A percentile compares a stretch with the other conserved stretches of the same genome.
Conservation (phyloP, 2,113 vertebrate genomes). For the Corynorhinus townsendii region DNA sequence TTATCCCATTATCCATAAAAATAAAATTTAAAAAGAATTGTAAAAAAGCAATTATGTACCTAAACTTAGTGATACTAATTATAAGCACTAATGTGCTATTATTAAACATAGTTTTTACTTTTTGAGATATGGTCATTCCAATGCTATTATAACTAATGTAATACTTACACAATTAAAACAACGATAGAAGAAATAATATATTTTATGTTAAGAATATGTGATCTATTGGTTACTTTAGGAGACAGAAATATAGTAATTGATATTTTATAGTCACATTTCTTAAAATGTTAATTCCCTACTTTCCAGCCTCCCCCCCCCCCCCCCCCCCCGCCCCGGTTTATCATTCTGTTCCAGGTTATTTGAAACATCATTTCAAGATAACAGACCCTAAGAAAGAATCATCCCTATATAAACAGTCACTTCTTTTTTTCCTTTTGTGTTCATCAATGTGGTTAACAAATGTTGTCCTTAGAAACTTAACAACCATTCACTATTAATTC, state of each 20-base stretch:
- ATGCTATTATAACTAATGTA: neutral
- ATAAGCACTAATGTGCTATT: neutral
- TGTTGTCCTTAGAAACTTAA: neutral
- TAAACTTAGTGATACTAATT: neutral
- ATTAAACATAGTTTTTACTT: neutral
- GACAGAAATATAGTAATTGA: neutral
- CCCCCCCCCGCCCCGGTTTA: neutral
- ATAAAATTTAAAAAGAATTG: neutral
- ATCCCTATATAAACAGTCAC: neutral
- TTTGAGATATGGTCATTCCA: neutral
- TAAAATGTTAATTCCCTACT: neutral
- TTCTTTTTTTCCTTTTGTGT: neutral
- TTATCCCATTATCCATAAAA: neutral
- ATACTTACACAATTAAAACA: neutral
- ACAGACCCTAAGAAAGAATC: neutral
- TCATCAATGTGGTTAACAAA: neutral
- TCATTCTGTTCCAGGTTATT: neutral
- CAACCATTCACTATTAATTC: neutral
- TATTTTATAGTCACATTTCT: neutral
- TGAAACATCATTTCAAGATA: neutral
- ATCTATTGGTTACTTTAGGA: neutral
- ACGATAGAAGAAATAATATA: neutral
- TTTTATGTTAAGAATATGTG: neutral
- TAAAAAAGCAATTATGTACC: neutral
- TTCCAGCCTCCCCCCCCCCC: rapidly evolving